Base-by-base conservation (phyloP, 2,888 invertebrate species). In the Epsilonema sp. region DNA sequence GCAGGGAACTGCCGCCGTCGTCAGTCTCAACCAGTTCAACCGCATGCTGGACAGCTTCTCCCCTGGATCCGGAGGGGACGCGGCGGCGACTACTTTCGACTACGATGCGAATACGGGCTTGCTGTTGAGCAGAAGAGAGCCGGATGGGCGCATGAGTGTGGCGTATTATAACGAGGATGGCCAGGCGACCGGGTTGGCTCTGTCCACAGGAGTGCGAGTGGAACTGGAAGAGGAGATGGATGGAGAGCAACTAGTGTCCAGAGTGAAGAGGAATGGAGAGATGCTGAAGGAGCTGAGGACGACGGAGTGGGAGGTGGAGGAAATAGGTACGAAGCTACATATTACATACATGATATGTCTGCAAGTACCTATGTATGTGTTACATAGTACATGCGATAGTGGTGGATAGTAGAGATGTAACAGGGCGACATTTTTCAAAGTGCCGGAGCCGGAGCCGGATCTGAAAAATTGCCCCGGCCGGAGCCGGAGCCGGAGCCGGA, bases 161-260 rank as follows among this genome's bases (percentile, higher is more conserved):
- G 90, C 89, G 67, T 79, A 82, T 60, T 90, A 89, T 61, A 86
- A 90, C 61, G 77, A 79, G 65, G 75, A 84, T 52, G 90, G 90
- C 2, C n/a, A n/a, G n/a, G n/a, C 75, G 22, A 23, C 40, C n/a
- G 20, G 26, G 8, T 26, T 44, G 46, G 39, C 8, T 24, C 11
- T 39, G 22, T 26, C 24, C 5, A 20, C 16, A 26, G n/a, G 19
- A 4, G 3, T 11, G 42, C 13, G 19, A 43, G 26, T 5, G 31
- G 19, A 5, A 37, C 44, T 11, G 44, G 22, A 4, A 20, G 37
- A 11, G 31, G 5, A 4, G 11, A 16, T 13, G 20, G 16, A n/a
- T n/a, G n/a, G n/a, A 42, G 3, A 42, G 20, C 5, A 21, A 23
- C n/a, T 23, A 23, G 21, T 16, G 24, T 42, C n/a, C n/a, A n/a